Conservation (phyloP, 35 echinoderm and acorn worm genomes). For the Apostichopus japonicus region DNA sequence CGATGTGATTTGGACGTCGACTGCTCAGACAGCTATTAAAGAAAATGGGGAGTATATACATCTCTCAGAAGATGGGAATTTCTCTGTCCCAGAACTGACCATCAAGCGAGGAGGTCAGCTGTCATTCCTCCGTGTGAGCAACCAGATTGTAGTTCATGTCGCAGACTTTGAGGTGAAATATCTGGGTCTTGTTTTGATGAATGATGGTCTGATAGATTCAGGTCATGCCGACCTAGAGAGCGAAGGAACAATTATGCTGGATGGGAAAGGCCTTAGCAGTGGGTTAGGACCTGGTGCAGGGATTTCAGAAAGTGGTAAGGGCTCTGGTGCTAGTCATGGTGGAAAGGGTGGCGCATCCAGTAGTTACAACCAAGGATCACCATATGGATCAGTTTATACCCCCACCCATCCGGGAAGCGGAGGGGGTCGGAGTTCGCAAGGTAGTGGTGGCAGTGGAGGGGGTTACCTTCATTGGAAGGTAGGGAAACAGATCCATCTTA, state of each 20-base stretch:
- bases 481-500: conserved; percentile 78
- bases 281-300: conserved; percentile 71
- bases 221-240: conserved; percentile 90
- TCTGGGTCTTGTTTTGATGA: conserved; percentile 69
- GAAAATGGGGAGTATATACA: conserved; percentile 84
- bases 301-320: conserved; percentile 6
- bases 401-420: conserved; percentile 79
- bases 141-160: conserved; percentile 72
- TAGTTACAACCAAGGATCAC: conserved; percentile 23
- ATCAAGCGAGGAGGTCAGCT: conserved; percentile 79
- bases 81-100: conserved; percentile 73
- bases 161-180: conserved; percentile 87
- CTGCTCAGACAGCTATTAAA: conserved; percentile 83
- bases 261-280: conserved; percentile 70
- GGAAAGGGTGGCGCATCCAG: conserved; percentile 64
- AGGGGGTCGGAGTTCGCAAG: conserved; percentile 67
- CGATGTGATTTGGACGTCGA: conserved; percentile 72
- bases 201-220: conserved; percentile 80
- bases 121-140: conserved; percentile 46
- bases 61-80: conserved; percentile 82
- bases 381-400: conserved; percentile 88
- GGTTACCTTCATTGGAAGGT: conserved; percentile 76
- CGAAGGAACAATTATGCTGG: conserved; percentile 73
- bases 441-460: conserved; percentile 75
- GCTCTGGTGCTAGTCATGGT: conserved; percentile 79